phyloP scores from a whole-genome alignment of 2,113 vertebrate species.

The Cyprinodon brontotheroides region DNA sequence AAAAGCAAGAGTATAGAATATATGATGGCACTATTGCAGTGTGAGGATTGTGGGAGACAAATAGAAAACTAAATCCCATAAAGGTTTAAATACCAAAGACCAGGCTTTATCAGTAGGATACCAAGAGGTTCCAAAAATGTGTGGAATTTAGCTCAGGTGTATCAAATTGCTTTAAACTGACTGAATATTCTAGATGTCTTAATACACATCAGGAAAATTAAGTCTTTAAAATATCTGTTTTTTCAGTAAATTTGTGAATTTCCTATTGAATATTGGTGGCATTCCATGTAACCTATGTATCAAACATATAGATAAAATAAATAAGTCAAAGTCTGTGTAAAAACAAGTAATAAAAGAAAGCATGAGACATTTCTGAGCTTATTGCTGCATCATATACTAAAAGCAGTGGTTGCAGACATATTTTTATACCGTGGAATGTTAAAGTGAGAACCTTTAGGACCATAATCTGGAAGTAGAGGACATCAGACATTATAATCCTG shows the following conservation, averaged over 20 bases:
- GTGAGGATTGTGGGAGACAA: constrained; percentile 30
- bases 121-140: constrained; percentile 38
- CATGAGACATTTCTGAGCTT: neutral
- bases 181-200: constrained; percentile 13
- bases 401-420: too few species aligned
- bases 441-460: too few species aligned
- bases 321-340: neutral
- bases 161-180: constrained; percentile 23
- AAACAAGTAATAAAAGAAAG: neutral
- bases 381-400: too few species aligned
- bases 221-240: neutral
- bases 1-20: constrained; percentile 30
- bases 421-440: too few species aligned
- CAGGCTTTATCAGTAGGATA: constrained; percentile 50
- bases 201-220: neutral
- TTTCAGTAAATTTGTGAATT: neutral
- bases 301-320: neutral
- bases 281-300: neutral
- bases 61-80: constrained; percentile 40
- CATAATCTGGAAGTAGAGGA: too few species aligned
- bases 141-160: constrained; percentile 37
- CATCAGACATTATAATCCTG: too few species aligned
- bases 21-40: constrained; percentile 47
- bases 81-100: constrained; percentile 56
- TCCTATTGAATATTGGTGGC: neutral